phyloP scores from a whole-genome alignment of 2,113 vertebrate genomes.

The Mus pahari region DNA sequence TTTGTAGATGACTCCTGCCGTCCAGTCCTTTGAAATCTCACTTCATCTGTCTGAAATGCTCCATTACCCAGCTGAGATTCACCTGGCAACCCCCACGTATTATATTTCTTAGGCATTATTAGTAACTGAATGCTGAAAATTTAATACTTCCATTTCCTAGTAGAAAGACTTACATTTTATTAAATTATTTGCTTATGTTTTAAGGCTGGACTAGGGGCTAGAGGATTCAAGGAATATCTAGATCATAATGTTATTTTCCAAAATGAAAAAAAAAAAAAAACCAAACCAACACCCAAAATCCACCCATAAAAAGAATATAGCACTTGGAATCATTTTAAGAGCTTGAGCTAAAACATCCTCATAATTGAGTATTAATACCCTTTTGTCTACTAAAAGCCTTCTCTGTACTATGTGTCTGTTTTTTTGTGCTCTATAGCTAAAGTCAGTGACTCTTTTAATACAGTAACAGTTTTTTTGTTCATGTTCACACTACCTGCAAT shows the following conservation, averaged over 20 bases:
- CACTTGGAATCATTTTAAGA: conserved; percentile 7
- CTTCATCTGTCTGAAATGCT: neutral
- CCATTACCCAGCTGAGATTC: neutral
- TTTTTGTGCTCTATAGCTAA: neutral
- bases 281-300: neutral
- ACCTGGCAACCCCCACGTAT: neutral
- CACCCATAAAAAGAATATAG: neutral
- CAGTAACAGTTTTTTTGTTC: neutral
- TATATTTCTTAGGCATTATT: neutral
- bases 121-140: neutral
- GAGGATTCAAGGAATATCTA: neutral
- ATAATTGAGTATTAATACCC: neutral
- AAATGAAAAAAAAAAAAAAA: neutral
- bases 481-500: neutral
- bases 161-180: neutral
- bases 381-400: neutral
- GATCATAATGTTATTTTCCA: neutral
- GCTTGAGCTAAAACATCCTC: neutral
- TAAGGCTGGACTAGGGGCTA: neutral
- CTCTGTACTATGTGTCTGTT: neutral
- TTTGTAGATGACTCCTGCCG: neutral
- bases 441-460: neutral
- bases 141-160: neutral
- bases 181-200: neutral
- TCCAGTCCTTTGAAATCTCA: neutral